Evolutionary conservation across 1,140 invertebrate species (phyloP).

Genomic region (Drosophila kohkoa): DNA sequence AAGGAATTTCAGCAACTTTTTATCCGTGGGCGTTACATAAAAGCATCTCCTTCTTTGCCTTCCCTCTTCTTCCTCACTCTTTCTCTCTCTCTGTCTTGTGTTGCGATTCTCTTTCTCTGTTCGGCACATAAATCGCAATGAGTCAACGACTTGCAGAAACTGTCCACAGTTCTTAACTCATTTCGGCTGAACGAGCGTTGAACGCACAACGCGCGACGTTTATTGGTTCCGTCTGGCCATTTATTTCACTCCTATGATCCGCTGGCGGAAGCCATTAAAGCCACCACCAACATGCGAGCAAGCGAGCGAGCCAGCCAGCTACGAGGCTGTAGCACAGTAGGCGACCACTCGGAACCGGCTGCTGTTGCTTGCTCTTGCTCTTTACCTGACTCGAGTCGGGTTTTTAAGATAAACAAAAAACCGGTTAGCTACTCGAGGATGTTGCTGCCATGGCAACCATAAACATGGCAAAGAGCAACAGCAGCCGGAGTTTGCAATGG

Average conservation of each 20-base stretch:
- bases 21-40: slow-evolving; percentile 30
- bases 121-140: slow-evolving; percentile 64
- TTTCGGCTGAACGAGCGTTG: slow-evolving; percentile 65
- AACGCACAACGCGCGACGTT: slow-evolving; percentile 81
- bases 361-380: slow-evolving; percentile 24
- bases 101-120: slow-evolving; percentile 7
- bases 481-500: slow-evolving; percentile 9
- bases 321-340: slow-evolving; percentile 46
- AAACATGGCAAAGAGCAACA: slow-evolving; percentile 50
- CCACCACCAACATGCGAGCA: slow-evolving; percentile 65
- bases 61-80: slow-evolving; percentile 19
- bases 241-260: slow-evolving; percentile 84
- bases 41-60: background rate
- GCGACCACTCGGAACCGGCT: slow-evolving; percentile 47
- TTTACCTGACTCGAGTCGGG: slow-evolving; percentile 62
- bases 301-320: no score
- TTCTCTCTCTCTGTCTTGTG: background rate
- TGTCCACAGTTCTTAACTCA: slow-evolving; percentile 83
- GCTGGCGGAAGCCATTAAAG: slow-evolving; percentile 84
- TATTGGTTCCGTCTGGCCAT: slow-evolving; percentile 84
- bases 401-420: slow-evolving; percentile 65
- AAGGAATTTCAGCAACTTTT: slow-evolving; percentile 52
- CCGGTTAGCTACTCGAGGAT: slow-evolving; percentile 54
- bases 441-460: slow-evolving; percentile 72
- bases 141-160: slow-evolving; percentile 66